Base-by-base conservation (phyloP, 2,113 vertebrate species). In the Corythoichthys haematopterus region DNA sequence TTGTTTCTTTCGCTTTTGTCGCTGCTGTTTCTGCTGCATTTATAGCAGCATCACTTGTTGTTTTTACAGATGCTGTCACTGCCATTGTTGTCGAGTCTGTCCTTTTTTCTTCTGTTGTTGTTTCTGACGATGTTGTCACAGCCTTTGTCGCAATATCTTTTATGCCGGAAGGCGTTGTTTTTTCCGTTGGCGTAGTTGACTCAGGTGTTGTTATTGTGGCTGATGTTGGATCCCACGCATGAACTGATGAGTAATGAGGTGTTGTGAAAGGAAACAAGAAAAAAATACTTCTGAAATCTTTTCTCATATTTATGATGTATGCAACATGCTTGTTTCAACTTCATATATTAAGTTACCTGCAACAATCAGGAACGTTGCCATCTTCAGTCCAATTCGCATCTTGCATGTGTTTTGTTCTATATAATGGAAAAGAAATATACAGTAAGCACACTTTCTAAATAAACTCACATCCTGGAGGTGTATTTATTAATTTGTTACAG, bases 351-450 rank as follows among this genome's bases (percentile, higher is more conserved):
- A 46, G 43, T 62, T 62, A 62, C 60, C 60, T 62, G 11, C 45
- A 46, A 46, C n/a, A n/a, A 61, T 61, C 43, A 62, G 43, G 60
- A 46, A 46, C n/a, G 6, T 46, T 62, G 60, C 43, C 38, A 62
- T 2, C 5, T 13, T 28, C 40, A 20, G 10, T 62, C 43, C 11
- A 28, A 47, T 62, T n/a, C 46, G n/a, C 60, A 62, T 62, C 60
- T 46, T 47, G 43, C 9, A 11, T 46, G 12, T 13, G 60, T 6
- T 62, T 46, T 33, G 10, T 20, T 62, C 60, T 62, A 2, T 7
- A 46, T 20, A 62, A 7, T 45, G 14, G 20, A 12, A 14, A 2
- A 28, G 45, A 12, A 8, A 5, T 4, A 1, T 43, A 7, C 6
- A 8, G 6, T 8, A 43, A 43, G 40, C 40, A 40, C 7, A 40